A percentile compares a stretch with the other conserved stretches of the same genome.
Conservation (phyloP, 2,797 vertebrate genomes). For the Orientallactaga sibirica region DNA sequence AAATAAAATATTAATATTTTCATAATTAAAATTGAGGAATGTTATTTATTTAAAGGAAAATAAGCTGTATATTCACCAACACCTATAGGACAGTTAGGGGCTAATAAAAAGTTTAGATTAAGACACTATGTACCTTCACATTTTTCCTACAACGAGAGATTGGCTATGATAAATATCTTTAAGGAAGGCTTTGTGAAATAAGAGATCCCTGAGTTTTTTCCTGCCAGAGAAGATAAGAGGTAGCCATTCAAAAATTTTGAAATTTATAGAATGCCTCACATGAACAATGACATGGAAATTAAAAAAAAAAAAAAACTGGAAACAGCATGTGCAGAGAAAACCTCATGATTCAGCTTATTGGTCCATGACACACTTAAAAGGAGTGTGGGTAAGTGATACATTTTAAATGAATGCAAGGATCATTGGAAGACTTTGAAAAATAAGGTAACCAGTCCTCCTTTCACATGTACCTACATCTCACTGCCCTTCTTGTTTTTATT, state of each 20-base stretch:
- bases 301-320: not conserved
- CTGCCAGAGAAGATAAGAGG: not conserved
- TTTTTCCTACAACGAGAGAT: not conserved
- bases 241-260: not conserved
- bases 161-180: not conserved
- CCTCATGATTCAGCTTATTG: not conserved
- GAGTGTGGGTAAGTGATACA: not conserved
- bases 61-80: not conserved
- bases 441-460: not conserved
- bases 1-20: not conserved
- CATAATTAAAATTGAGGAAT: not conserved
- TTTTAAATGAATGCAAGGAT: not conserved
- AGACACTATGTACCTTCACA: not conserved
- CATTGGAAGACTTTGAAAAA: not conserved
- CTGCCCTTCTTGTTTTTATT: not conserved
- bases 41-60: not conserved
- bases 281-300: not conserved
- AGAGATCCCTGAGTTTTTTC: not conserved
- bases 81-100: not conserved
- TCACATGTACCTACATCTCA: rapidly evolving
- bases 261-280: not conserved
- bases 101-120: not conserved
- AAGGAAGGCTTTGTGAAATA: not conserved
- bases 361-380: not conserved
- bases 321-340: not conserved